Evolutionary conservation across 2,888 invertebrate species (phyloP), one percentile per base, ranked within the genome.

Genomic region (Peribatodes rhomboidaria): DNA sequence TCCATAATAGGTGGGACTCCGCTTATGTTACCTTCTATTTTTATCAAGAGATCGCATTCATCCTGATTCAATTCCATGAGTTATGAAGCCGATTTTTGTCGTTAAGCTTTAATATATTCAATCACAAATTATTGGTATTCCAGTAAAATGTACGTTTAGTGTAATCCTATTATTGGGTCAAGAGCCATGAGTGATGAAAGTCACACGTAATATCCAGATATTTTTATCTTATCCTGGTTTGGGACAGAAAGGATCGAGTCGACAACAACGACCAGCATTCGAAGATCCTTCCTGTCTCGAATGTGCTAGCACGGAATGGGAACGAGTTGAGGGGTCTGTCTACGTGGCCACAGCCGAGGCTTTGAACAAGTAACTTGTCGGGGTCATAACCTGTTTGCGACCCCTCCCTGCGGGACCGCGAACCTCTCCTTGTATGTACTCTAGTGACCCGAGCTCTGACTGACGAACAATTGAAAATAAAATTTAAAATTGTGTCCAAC

Each of bases 321-420:
- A 82, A 69, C 67, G 68, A 71, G 68, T 73, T 72, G 72, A 73
- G 78, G 76, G 89, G 70, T 88, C 90, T 87, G 80, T 61, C 49
- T 72, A 66, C 67, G 70, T 90, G 88, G 92, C 80, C 81, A 79
- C 76, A 80, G 83, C 77, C 80, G 83, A 88, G 85, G 87, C 88
- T 89, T 87, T 86, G 86, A 88, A 87, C 91, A 86, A 92, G 91
- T 90, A 89, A 91, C 90, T 92, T 89, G 92, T 90, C 90, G 91
- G 89, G 92, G 92, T 92, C 92, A 92, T 91, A 92, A 92, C 92
- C 92, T 92, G 92, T 92, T 92, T 90, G 90, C 90, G 92, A 92
- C 92, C 92, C 92, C 89, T 89, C 90, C 87, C 90, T 86, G 79
- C 82, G 88, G 88, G 88, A 87, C 84, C 85, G 83, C 83, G 78